A percentile compares a stretch with the other conserved stretches of the same genome.
phyloP scores from a whole-genome alignment of 2,113 vertebrate species.

The Puntigrus tetrazona region DNA sequence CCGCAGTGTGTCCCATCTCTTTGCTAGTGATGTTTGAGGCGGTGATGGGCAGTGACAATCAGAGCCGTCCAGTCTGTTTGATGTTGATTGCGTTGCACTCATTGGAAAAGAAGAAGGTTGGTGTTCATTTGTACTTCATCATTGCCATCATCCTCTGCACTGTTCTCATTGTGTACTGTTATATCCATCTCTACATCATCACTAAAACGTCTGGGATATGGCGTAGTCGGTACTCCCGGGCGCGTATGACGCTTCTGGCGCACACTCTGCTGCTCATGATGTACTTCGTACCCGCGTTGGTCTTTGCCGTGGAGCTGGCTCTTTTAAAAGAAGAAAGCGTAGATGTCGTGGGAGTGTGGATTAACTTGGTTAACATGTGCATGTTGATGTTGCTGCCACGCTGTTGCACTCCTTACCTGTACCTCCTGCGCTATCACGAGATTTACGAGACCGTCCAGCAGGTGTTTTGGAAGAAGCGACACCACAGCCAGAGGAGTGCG shows the following conservation, averaged over 20 bases:
- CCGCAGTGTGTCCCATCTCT: conserved; percentile 68
- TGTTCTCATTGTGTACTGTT: conserved; percentile 76
- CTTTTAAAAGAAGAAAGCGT: conserved; percentile 58
- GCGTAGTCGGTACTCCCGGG: conserved; percentile 75
- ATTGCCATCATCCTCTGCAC: conserved; percentile 67
- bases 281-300: conserved; percentile 74
- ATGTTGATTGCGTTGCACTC: conserved; percentile 66
- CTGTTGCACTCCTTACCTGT: conserved; percentile 75
- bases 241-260: conserved; percentile 76
- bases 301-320: conserved; percentile 72
- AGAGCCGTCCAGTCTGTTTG: conserved; percentile 64
- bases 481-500: conserved; percentile 44
- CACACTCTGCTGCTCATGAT: conserved; percentile 75
- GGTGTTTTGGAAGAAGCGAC: conserved; percentile 60
- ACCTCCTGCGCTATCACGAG: conserved; percentile 77
- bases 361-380: conserved; percentile 73
- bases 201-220: conserved; percentile 79
- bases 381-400: conserved; percentile 76
- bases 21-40: conserved; percentile 67
- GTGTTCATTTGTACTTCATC: conserved; percentile 68
- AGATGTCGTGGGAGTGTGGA: conserved; percentile 66
- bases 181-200: conserved; percentile 76
- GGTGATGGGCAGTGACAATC: neutral
- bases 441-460: conserved; percentile 68
- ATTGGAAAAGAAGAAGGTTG: conserved; percentile 15